Conservation (phyloP, 2,888 invertebrate species). For the Nebria brevicollis region DNA sequence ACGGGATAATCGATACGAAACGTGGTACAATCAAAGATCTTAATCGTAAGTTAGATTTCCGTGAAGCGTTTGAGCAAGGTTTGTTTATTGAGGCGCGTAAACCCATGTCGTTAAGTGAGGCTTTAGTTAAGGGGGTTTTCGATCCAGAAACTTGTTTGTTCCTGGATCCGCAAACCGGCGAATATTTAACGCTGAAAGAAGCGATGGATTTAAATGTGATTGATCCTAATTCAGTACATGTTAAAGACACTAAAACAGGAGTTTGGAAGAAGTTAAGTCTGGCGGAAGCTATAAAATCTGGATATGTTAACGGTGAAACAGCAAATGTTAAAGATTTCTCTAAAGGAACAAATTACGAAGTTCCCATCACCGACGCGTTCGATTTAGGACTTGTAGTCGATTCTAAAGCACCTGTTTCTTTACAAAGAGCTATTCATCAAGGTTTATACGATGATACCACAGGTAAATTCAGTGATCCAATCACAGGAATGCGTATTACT, state of each 20-base stretch:
- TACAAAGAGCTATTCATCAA: constrained; percentile 87
- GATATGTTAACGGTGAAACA: constrained; percentile 77
- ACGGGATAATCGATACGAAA: constrained; percentile 79
- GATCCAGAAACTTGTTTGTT: constrained; percentile 83
- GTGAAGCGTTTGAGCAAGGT: constrained; percentile 87
- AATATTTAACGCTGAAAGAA: constrained; percentile 81
- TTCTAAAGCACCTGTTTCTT: constrained; percentile 81
- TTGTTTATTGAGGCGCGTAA: constrained; percentile 82
- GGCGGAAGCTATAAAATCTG: constrained; percentile 80
- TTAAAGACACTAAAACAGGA: constrained; percentile 80
- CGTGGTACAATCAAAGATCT: constrained; percentile 75
- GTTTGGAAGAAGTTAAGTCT: constrained; percentile 81
- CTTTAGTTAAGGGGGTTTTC: constrained; percentile 82
- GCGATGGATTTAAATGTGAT: constrained; percentile 85
- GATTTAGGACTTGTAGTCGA: constrained; percentile 83
- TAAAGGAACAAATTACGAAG: constrained; percentile 70
- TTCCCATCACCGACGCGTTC: constrained; percentile 80
- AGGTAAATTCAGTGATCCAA: constrained; percentile 85
- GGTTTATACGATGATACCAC: constrained; percentile 84
- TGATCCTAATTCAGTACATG: constrained; percentile 84
- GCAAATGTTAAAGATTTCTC: constrained; percentile 78
- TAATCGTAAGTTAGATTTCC: constrained; percentile 77
- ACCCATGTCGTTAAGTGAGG: constrained; percentile 84
- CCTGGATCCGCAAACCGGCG: constrained; percentile 82
- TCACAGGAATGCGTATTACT: constrained; percentile 80